Conservation (phyloP, 2,113 vertebrate genomes). For the Cephalopholis sonnerati region DNA sequence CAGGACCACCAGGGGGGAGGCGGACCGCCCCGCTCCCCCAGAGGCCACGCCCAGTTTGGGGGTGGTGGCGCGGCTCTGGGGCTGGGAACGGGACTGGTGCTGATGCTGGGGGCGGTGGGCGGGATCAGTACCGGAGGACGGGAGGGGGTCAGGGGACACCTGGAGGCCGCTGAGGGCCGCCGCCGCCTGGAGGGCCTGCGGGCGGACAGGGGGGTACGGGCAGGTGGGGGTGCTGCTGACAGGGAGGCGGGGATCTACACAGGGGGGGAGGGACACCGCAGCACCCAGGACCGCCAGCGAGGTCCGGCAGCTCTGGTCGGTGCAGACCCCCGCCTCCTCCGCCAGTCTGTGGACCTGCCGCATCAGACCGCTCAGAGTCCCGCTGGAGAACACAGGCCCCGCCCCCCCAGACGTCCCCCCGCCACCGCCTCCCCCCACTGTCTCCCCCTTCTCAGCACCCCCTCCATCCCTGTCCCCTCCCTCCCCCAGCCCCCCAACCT, state of each 20-base stretch:
- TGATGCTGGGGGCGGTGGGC: conserved; percentile 12
- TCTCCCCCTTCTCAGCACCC: conserved; percentile 27
- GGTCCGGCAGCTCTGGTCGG: conserved; percentile 62
- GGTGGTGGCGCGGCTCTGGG: conserved; percentile 77
- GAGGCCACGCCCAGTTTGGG: conserved; percentile 66
- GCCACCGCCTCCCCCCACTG: background rate
- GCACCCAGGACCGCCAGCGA: conserved; percentile 11
- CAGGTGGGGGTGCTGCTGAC: background rate
- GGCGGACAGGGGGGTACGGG: background rate
- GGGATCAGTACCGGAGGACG: background rate
- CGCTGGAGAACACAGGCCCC: conserved; percentile 39
- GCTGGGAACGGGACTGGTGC: conserved; percentile 68
- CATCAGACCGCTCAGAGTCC: conserved; percentile 77
- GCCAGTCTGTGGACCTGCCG: conserved; percentile 76
- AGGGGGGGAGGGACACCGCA: background rate
- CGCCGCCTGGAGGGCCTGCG: background rate
- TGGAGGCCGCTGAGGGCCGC: background rate
- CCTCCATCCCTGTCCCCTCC: background rate
- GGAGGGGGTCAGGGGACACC: background rate
- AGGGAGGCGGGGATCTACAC: background rate
- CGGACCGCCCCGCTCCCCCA: conserved; percentile 31
- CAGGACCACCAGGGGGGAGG: conserved; percentile 69
- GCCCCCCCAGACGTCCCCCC: conserved; percentile 1
- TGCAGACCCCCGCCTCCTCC: conserved; percentile 76
- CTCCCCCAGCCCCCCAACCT: conserved; percentile 67